Evolutionary conservation across 2,888 invertebrate species (phyloP).

Genomic region (Cabera pusaria): DNA sequence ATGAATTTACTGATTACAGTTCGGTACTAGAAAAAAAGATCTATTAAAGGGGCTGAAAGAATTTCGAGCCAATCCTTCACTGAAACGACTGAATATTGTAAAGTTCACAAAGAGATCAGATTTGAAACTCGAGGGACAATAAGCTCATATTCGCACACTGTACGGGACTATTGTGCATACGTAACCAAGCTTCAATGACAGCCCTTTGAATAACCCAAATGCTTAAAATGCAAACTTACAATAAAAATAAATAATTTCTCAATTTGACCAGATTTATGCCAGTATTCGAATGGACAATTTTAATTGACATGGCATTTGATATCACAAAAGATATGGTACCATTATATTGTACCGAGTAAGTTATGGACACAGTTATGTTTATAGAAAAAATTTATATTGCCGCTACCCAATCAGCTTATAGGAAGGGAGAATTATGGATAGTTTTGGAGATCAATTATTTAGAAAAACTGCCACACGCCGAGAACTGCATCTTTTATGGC

Average conservation of each 20-base stretch:
- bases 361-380: slow-evolving; percentile 52
- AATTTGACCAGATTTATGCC: slow-evolving; percentile 76
- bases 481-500: slow-evolving; percentile 95
- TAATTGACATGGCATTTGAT: slow-evolving; percentile 79
- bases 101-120: slow-evolving; percentile 77
- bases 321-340: slow-evolving; percentile 73
- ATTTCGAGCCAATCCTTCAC: slow-evolving; percentile 61
- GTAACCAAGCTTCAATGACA: slow-evolving; percentile 43
- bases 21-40: slow-evolving; percentile 12
- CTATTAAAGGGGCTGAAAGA: slow-evolving; percentile 1
- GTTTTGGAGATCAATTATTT: slow-evolving; percentile 51
- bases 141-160: slow-evolving; percentile 50
- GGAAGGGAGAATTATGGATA: slow-evolving; percentile 58
- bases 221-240: slow-evolving; percentile 72
- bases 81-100: slow-evolving; percentile 59
- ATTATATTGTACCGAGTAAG: slow-evolving; percentile 58
- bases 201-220: slow-evolving; percentile 64
- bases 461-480: slow-evolving; percentile 92
- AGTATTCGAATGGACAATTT: slow-evolving; percentile 73
- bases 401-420: slow-evolving; percentile 68
- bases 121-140: slow-evolving; percentile 60
- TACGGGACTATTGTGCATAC: slow-evolving; percentile 10
- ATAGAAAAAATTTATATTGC: slow-evolving; percentile 59
- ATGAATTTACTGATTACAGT: slow-evolving; percentile 33
- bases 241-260: slow-evolving; percentile 72